A percentile compares a stretch with the other conserved stretches of the same genome.
Evolutionary conservation across 2,797 vertebrate genomes (phyloP).

Genomic region (Pterois miles): DNA sequence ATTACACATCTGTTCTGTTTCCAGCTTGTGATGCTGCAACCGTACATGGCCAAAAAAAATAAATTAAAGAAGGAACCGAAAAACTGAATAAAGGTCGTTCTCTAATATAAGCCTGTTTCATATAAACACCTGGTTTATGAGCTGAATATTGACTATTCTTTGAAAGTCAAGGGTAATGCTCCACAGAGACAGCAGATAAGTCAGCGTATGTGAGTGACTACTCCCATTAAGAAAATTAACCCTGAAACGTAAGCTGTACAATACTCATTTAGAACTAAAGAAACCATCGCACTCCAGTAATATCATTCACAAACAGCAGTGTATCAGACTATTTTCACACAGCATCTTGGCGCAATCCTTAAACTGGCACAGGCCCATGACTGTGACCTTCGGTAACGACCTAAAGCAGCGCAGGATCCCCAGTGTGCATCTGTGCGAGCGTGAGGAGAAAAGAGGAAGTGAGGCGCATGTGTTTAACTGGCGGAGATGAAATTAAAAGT

Average conservation of each 20-base stretch:
- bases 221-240: neutral
- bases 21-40: neutral
- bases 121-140: neutral
- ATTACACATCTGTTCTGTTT: too few relatives aligned
- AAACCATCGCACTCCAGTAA: neutral
- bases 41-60: neutral
- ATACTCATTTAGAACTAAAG: neutral
- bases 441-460: slow-evolving; percentile 34
- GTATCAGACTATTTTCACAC: neutral
- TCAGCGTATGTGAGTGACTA: neutral
- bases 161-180: neutral
- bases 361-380: slow-evolving; percentile 34
- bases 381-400: slow-evolving; percentile 61
- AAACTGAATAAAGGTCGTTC: neutral
- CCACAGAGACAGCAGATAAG: neutral
- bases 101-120: neutral
- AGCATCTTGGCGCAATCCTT: slow-evolving; percentile 6
- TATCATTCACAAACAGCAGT: neutral
- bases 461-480: slow-evolving; percentile 66
- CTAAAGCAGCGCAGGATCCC: slow-evolving; percentile 42
- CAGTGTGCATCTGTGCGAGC: slow-evolving; percentile 14
- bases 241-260: neutral
- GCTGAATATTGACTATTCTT: neutral
- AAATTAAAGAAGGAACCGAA: neutral
- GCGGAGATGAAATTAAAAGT: slow-evolving; percentile 74